Conservation (phyloP, 2,888 invertebrate genomes). For the Polydrusus tereticollis region DNA sequence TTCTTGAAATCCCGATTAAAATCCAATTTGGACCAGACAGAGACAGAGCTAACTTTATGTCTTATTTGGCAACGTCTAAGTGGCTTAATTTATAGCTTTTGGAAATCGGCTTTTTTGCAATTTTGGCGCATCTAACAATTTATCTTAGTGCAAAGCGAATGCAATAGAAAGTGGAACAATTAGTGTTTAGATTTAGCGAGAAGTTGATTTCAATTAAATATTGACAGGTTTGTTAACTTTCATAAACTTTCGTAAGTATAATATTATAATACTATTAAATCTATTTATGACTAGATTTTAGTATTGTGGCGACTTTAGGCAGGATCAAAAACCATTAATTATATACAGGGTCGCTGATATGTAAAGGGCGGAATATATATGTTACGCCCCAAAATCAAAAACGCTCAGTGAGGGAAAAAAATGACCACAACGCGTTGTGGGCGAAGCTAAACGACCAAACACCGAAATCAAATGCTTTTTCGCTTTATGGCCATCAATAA, state of each 20-base stretch:
- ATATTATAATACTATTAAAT: no score
- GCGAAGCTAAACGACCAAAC: no score
- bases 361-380: no score
- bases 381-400: no score
- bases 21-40: constrained; percentile 20
- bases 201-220: background rate
- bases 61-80: constrained; percentile 26
- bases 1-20: constrained; percentile 23
- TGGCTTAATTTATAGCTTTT: constrained; percentile 14
- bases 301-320: no score
- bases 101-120: constrained; percentile 14
- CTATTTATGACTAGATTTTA: no score
- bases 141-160: constrained; percentile 9
- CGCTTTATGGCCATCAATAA: no score
- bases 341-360: no score
- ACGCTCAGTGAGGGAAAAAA: no score
- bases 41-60: constrained; percentile 18
- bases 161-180: constrained; percentile 11
- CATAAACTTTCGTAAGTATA: background rate
- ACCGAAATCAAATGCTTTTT: no score
- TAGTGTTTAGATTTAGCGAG: background rate
- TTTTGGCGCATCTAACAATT: constrained; percentile 8
- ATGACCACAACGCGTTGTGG: no score
- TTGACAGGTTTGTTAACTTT: background rate
- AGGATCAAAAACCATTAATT: no score